A percentile compares a stretch with the other conserved stretches of the same genome.
These are phyloP conservation scores for Buathra laborator DNA, from an alignment of 2,888 invertebrate species.

Conservation along the genomic window DNA sequence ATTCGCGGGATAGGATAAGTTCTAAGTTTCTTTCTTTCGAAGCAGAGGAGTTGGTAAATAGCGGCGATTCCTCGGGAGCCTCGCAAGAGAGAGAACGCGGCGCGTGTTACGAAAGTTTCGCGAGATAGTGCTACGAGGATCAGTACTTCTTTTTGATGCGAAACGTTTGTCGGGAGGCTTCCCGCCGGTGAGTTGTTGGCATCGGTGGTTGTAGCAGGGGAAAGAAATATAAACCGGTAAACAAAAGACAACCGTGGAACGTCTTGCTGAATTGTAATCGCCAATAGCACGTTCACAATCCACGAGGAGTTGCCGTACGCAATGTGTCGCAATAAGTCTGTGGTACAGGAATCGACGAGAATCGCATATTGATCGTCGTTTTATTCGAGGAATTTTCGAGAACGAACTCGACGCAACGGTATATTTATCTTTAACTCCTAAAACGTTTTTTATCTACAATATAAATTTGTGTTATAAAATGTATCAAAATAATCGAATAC, in stretches of 20 bases:
- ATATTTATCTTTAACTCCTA: neutral
- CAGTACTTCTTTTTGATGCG: slow-evolving; percentile 15
- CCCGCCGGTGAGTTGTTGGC: slow-evolving; percentile 23
- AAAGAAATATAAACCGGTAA: slow-evolving; percentile 64
- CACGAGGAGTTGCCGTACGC: slow-evolving; percentile 21
- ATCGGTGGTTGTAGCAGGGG: slow-evolving; percentile 20
- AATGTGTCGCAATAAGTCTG: slow-evolving; percentile 54
- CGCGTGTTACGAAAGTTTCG: slow-evolving; percentile 65
- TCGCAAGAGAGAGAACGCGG: slow-evolving; percentile 12
- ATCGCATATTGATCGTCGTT: slow-evolving; percentile 65
- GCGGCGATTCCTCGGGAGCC: slow-evolving; percentile 9
- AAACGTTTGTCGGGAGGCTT: slow-evolving; percentile 16
- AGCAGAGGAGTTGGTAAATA: slow-evolving; percentile 41
- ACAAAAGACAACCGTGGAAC: slow-evolving; percentile 58
- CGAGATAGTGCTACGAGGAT: slow-evolving; percentile 42
- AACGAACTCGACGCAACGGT: slow-evolving; percentile 5
- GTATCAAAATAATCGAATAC: neutral
- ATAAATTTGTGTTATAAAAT: neutral
- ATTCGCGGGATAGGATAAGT: slow-evolving; percentile 49
- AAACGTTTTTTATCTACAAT: neutral
- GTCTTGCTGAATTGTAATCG: slow-evolving; percentile 66
- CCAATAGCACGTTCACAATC: neutral
- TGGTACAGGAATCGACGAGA: slow-evolving; percentile 56
- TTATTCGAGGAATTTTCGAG: slow-evolving; percentile 21
- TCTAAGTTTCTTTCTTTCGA: no score